Conservation (phyloP, 2,797 vertebrate genomes). For the Gadopsis marmoratus region DNA sequence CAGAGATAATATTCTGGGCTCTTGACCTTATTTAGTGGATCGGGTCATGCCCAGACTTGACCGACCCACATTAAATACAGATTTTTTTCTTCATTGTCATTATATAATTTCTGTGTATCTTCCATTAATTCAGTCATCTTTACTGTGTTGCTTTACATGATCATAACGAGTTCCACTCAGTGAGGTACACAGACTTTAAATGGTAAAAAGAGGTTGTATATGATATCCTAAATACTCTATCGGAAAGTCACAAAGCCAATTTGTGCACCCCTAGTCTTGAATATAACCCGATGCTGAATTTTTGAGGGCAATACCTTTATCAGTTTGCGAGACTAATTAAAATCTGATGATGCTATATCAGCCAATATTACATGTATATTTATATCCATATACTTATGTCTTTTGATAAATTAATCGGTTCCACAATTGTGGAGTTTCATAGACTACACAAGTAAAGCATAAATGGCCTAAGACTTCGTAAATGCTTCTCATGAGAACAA, state of each 20-base stretch:
- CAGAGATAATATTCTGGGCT: not conserved
- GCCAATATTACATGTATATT: no score
- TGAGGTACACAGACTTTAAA: not conserved
- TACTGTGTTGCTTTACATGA: not conserved
- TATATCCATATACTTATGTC: no score
- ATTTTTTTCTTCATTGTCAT: not conserved
- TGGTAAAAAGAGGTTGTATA: not conserved
- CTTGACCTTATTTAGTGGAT: constrained; percentile 16
- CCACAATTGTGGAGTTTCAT: not conserved
- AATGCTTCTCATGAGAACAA: constrained; percentile 10
- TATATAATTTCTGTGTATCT: not conserved
- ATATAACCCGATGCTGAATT: not conserved
- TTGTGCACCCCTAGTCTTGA: not conserved
- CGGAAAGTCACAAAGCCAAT: not conserved
- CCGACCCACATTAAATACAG: not conserved
- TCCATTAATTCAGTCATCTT: not conserved
- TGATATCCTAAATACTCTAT: not conserved
- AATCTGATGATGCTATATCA: not conserved
- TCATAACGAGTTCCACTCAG: not conserved
- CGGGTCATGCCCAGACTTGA: not conserved
- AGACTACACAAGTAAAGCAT: not conserved
- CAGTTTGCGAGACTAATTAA: not conserved
- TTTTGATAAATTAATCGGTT: not conserved
- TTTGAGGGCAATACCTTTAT: not conserved
- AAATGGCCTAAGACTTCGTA: not conserved